Percentiles rank a stretch among this genome's conserved stretches.
These are phyloP conservation scores for Dolichomitus sp. DNA, from an alignment of 2,888 invertebrate species.

Conservation along the genomic window DNA sequence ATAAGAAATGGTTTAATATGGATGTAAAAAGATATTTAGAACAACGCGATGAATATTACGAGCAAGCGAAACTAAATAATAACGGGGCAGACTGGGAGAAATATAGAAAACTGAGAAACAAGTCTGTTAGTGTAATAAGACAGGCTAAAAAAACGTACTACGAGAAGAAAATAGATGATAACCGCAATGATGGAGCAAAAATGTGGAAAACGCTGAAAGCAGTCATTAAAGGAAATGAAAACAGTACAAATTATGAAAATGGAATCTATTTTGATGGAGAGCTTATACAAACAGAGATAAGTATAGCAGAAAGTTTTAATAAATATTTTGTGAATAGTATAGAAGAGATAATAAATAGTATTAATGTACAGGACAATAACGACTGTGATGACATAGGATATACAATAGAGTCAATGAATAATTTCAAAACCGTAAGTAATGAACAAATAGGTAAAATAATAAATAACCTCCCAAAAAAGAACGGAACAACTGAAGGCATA, in stretches of 20 bases:
- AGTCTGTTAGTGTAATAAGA: constrained; percentile 11
- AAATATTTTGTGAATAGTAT: background rate
- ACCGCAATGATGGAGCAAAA: constrained; percentile 15
- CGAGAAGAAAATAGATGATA: constrained; percentile 31
- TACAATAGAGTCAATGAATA: background rate
- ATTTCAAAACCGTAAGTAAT: background rate
- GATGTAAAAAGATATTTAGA: constrained; percentile 14
- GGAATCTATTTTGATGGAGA: constrained; percentile 7
- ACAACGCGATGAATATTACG: constrained; percentile 19
- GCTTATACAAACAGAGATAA: background rate
- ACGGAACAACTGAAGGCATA: no score
- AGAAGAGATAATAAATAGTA: constrained; percentile 1
- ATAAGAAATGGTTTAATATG: constrained; percentile 29
- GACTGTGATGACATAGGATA: background rate
- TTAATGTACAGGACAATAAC: background rate
- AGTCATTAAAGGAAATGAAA: constrained; percentile 28
- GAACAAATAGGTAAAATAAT: background rate
- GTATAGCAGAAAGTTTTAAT: constrained; percentile 36
- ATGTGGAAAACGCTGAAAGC: constrained; percentile 42
- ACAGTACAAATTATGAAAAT: background rate
- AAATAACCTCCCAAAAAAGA: background rate
- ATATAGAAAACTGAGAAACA: constrained; percentile 20
- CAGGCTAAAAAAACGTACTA: constrained; percentile 9
- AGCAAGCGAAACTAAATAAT: background rate
- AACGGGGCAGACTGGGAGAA: background rate